Conservation (phyloP, 1,140 invertebrate genomes). For the Conus ventricosus region DNA sequence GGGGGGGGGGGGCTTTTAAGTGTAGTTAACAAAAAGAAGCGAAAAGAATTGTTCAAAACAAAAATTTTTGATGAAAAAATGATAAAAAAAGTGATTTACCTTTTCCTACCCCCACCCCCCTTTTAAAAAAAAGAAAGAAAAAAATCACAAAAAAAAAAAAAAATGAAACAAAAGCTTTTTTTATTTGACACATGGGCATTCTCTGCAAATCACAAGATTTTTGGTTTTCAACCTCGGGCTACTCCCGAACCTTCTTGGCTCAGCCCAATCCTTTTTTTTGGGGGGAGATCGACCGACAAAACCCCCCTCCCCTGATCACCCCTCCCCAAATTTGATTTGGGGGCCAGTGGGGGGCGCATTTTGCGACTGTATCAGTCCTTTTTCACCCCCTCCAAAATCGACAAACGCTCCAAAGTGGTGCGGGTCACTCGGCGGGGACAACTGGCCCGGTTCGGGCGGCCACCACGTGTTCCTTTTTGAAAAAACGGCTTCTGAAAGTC, state of each 20-base stretch:
- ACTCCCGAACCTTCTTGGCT: conserved; percentile 40
- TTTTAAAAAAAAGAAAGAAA: too few relatives aligned
- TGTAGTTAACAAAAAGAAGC: too few relatives aligned
- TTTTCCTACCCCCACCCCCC: too few relatives aligned
- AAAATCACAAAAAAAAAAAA: too few relatives aligned
- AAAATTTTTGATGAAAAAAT: too few relatives aligned
- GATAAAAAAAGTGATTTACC: too few relatives aligned
- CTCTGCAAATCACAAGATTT: too few relatives aligned
- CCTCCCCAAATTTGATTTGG: conserved; percentile 79
- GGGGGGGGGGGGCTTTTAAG: too few relatives aligned
- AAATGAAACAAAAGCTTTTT: too few relatives aligned
- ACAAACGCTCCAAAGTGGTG: conserved; percentile 93
- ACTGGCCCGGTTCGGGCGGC: conserved; percentile 77
- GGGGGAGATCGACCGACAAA: conserved; percentile 76
- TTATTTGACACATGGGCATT: too few relatives aligned
- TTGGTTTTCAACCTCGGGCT: too few relatives aligned
- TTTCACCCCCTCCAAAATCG: conserved; percentile 87
- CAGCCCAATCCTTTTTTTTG: conserved; percentile 77
- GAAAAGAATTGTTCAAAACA: too few relatives aligned
- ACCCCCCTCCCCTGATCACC: conserved; percentile 83
- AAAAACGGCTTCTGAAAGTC: conserved; percentile 82
- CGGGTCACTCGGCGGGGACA: conserved; percentile 77
- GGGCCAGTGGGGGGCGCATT: conserved; percentile 50
- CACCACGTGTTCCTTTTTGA: conserved; percentile 79
- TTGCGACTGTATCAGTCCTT: conserved; percentile 84